Evolutionary conservation across 1,140 invertebrate genomes (phyloP).

Genomic region (Heliconius melpomene): DNA sequence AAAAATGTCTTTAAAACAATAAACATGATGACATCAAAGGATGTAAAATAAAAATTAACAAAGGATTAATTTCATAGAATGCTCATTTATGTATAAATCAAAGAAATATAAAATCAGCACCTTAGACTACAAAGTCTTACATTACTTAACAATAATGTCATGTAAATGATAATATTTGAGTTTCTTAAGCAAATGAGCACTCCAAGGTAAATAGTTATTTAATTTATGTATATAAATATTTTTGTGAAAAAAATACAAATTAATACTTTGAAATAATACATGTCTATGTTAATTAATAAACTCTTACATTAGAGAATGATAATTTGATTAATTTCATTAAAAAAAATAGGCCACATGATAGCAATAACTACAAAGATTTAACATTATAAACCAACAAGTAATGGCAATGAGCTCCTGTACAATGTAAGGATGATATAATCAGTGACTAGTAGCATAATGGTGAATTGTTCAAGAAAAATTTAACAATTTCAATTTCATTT

Average conservation of each 20-base stretch:
- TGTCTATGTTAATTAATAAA: constrained; percentile 63
- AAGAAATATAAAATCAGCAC: constrained; percentile 49
- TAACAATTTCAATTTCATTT: not conserved
- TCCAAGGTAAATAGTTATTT: constrained; percentile 24
- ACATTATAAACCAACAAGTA: constrained; percentile 61
- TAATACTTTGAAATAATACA: constrained; percentile 45
- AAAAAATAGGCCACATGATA: constrained; percentile 71
- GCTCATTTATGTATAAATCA: constrained; percentile 45
- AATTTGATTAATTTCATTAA: constrained; percentile 61
- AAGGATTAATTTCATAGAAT: constrained; percentile 55
- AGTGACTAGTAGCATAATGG: not conserved
- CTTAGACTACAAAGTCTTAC: constrained; percentile 42
- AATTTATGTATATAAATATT: constrained; percentile 20
- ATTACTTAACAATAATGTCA: constrained; percentile 51
- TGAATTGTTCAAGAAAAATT: not conserved
- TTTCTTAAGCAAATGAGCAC: constrained; percentile 38
- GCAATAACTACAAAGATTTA: constrained; percentile 60
- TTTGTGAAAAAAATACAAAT: constrained; percentile 32
- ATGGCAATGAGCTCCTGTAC: constrained; percentile 24
- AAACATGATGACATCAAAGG: constrained; percentile 56
- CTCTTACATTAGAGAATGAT: constrained; percentile 52
- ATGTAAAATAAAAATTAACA: constrained; percentile 57
- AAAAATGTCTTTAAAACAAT: constrained; percentile 75
- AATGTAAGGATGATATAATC: not conserved
- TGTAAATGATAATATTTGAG: constrained; percentile 39